Evolutionary conservation across 2,888 invertebrate genomes (phyloP), one percentile per base, ranked within the genome.

Genomic region (Phytoseiulus persimilis): DNA sequence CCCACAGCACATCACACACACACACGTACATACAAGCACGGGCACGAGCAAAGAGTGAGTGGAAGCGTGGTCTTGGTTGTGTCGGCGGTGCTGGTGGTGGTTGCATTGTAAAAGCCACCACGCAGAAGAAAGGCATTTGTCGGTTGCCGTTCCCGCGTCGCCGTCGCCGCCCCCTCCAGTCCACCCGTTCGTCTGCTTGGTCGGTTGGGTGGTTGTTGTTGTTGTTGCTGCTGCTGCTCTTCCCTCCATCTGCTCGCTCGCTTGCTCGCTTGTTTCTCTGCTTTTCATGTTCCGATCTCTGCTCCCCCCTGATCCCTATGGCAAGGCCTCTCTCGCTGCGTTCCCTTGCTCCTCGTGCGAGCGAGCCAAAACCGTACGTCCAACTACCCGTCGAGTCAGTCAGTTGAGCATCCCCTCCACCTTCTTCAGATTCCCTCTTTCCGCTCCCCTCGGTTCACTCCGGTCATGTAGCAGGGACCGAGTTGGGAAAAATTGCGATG

Each of bases 371-470:
- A 65, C 65, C 65, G 65, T 18, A 23, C 28, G 28, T 28, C 5
- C 65, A 28, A 65, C 23, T 65, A 14, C 65, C 65, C 65, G 18
- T 14, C 65, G 28, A 65, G 65, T 28, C 65, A 65, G 65, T 65
- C 65, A 65, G 65, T 65, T 65, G 65, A 65, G 65, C 65, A 65
- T 65, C 65, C 65, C 65, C 65, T 65, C 65, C 65, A 65, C 65
- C 65, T 65, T 28, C 65, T 65, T 28, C 65, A 65, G 65, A 65
- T 65, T 65, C 65, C 65, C 28, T 1, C 18, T 65, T 28, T 28
- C 65, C 23, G 65, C 65, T 28, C 65, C 28, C 14, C 28, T 65
- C 65, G 65, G 65, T 28, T 65, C 65, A 65, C 65, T 65, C 65
- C 65, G 65, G 65, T 65, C 65, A 65, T 65, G 65, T 65, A 65